phyloP scores from a whole-genome alignment of 2,888 invertebrate species.

The Melinaea menophilus region DNA sequence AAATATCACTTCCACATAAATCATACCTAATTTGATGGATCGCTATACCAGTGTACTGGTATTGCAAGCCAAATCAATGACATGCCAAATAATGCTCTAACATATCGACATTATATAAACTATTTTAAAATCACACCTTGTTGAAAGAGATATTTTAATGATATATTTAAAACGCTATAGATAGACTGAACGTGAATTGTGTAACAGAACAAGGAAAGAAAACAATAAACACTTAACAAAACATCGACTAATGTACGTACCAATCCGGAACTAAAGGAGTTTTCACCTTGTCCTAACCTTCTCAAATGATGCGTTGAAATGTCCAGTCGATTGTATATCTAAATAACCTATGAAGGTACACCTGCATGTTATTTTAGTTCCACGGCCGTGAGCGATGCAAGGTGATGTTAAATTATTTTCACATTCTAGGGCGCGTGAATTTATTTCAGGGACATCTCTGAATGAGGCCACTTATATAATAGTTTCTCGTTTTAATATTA shows the following conservation, averaged over 20 bases:
- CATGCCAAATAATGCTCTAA: slow-evolving; percentile 28
- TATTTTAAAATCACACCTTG: no score
- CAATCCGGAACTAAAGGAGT: slow-evolving; percentile 8
- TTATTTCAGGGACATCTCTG: slow-evolving; percentile 68
- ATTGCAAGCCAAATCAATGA: slow-evolving; percentile 35
- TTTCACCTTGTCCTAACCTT: slow-evolving; percentile 17
- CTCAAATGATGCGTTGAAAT: slow-evolving; percentile 13
- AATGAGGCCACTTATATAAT: slow-evolving; percentile 45
- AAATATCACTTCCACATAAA: slow-evolving; percentile 50
- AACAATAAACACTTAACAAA: slow-evolving; percentile 24
- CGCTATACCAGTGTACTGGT: slow-evolving; percentile 34
- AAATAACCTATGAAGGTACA: slow-evolving; percentile 52
- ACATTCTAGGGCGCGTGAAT: slow-evolving; percentile 71
- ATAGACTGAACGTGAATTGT: slow-evolving; percentile 17
- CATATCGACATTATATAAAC: background rate
- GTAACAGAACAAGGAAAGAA: slow-evolving; percentile 17
- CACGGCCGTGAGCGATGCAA: slow-evolving; percentile 63
- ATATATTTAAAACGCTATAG: no score
- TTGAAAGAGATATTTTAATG: no score
- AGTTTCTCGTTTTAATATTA: slow-evolving; percentile 29
- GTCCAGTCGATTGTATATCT: slow-evolving; percentile 33
- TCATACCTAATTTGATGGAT: slow-evolving; percentile 52
- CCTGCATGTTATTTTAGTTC: slow-evolving; percentile 72
- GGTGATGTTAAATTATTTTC: slow-evolving; percentile 73
- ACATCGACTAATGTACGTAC: slow-evolving; percentile 11